Percentiles rank a stretch among this genome's conserved stretches.
These are phyloP conservation scores for Phengaris alcon DNA, from an alignment of 2,888 invertebrate genomes.

Conservation along the genomic window DNA sequence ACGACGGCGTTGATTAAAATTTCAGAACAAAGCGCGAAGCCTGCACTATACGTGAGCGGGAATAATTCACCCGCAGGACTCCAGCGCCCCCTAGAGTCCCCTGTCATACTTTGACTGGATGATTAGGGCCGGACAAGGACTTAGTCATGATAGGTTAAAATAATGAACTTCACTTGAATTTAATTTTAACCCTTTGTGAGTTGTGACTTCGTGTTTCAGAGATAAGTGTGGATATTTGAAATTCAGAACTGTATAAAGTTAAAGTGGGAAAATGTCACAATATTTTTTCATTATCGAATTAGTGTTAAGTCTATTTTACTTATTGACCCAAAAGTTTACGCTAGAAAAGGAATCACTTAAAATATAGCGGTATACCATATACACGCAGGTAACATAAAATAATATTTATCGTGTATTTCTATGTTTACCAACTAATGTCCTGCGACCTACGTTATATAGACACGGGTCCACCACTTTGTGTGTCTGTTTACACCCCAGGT, in stretches of 20 bases:
- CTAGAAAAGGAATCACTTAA: too few species aligned
- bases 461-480: not conserved
- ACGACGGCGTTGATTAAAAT: constrained; percentile 63
- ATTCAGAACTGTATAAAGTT: not conserved
- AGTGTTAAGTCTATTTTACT: too few species aligned
- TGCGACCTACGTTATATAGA: not conserved
- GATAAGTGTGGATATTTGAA: constrained; percentile 30
- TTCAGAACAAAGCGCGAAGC: constrained; percentile 66
- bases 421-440: not conserved
- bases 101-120: constrained; percentile 60
- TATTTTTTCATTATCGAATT: too few species aligned
- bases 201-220: constrained; percentile 11
- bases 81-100: constrained; percentile 46
- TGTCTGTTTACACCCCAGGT: not conserved
- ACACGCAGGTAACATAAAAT: not conserved
- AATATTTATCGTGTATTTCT: not conserved
- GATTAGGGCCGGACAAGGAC: constrained; percentile 51
- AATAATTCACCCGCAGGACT: constrained; percentile 68
- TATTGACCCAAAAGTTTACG: too few species aligned
- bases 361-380: too few species aligned
- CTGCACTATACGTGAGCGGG: constrained; percentile 63
- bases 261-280: not conserved
- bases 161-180: constrained; percentile 36
- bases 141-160: constrained; percentile 44
- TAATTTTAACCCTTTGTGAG: constrained; percentile 28